A percentile compares a stretch with the other conserved stretches of the same genome.
phyloP scores from a whole-genome alignment of 2,888 invertebrate species.

The Taphrorychus bicolor region DNA sequence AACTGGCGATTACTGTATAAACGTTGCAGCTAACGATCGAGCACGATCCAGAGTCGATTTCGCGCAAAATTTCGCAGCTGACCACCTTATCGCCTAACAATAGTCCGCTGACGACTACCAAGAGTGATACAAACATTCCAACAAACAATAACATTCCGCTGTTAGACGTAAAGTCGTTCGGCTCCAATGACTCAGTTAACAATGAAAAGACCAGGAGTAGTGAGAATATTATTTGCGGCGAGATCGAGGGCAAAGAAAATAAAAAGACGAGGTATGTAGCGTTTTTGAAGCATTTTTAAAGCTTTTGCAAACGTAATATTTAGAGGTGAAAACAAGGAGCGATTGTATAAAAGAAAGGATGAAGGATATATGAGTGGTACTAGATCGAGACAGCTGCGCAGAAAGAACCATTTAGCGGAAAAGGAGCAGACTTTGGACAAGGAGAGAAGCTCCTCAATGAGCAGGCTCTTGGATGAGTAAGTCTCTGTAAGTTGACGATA shows the following conservation, averaged over 20 bases:
- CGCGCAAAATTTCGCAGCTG: constrained; percentile 58
- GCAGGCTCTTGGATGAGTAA: constrained; percentile 79
- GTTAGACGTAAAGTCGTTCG: constrained; percentile 46
- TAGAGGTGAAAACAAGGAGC: constrained; percentile 56
- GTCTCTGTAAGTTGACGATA: constrained; percentile 45
- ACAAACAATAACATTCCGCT: constrained; percentile 46
- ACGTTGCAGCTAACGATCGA: constrained; percentile 81
- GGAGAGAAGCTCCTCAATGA: constrained; percentile 86
- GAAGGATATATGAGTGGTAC: constrained; percentile 69
- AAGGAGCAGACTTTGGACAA: constrained; percentile 65
- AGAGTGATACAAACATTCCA: constrained; percentile 59
- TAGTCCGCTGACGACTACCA: constrained; percentile 59
- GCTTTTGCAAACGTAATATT: neutral
- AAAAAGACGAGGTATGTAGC: constrained; percentile 6
- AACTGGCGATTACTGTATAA: neutral
- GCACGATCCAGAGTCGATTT: constrained; percentile 81
- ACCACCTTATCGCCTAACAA: constrained; percentile 39
- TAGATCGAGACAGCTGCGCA: constrained; percentile 68
- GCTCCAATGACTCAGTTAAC: constrained; percentile 50
- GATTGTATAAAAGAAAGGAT: constrained; percentile 64
- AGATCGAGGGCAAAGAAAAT: constrained; percentile 14
- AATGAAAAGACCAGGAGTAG: constrained; percentile 23
- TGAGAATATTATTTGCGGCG: constrained; percentile 29
- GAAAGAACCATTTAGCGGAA: constrained; percentile 62
- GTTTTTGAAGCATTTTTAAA: neutral